Conservation (phyloP, 2,797 vertebrate genomes). For the Otus scops region DNA sequence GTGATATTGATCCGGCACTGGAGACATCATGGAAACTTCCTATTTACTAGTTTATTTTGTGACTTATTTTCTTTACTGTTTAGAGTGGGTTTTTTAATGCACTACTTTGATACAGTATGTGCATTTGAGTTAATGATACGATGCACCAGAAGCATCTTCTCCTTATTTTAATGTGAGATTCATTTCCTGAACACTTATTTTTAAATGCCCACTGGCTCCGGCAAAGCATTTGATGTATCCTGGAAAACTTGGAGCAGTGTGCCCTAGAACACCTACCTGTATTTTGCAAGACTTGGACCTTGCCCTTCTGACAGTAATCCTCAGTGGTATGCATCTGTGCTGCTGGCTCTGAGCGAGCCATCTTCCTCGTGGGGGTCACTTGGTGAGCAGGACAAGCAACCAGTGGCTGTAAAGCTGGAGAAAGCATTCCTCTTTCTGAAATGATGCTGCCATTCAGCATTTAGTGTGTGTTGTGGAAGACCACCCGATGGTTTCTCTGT, state of each 20-base stretch:
- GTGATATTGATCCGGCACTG: constrained; percentile 28
- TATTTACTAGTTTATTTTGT: constrained; percentile 10
- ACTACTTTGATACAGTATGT: background rate
- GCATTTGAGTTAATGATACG: background rate
- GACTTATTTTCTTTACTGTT: background rate
- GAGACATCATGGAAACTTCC: background rate
- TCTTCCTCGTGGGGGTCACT: background rate
- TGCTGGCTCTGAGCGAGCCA: background rate
- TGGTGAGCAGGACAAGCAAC: background rate
- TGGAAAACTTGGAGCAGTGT: background rate
- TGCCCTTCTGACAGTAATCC: background rate
- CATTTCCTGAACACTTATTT: background rate
- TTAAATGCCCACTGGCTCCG: background rate
- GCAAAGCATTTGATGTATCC: background rate
- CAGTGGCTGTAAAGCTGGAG: background rate
- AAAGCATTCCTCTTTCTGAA: background rate
- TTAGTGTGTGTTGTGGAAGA: rapidly evolving
- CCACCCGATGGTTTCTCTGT: background rate
- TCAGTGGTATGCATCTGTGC: background rate
- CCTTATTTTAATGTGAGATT: background rate
- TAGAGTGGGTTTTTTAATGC: constrained; percentile 25
- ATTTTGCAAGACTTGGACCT: background rate
- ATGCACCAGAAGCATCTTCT: background rate
- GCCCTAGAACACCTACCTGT: background rate
- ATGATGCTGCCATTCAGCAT: background rate